Conservation (phyloP, 2,113 vertebrate genomes). For the Bufo bufo region DNA sequence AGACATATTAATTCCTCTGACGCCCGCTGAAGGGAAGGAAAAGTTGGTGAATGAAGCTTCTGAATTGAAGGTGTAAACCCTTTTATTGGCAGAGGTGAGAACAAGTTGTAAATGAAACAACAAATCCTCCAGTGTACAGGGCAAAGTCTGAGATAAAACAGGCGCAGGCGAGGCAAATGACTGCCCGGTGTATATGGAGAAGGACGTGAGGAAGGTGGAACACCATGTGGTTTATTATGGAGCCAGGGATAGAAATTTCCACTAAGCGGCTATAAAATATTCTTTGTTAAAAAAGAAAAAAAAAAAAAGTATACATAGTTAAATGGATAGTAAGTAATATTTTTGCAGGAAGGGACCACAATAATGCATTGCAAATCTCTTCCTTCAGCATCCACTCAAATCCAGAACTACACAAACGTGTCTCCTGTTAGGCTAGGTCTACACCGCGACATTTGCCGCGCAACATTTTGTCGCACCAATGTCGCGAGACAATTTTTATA, state of each 20-base stretch:
- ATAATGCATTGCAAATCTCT: too few species aligned
- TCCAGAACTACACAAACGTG: too few species aligned
- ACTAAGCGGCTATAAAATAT: neutral
- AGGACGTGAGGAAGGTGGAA: neutral
- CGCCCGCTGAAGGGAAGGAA: neutral
- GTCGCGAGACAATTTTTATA: too few species aligned
- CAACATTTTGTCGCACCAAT: too few species aligned
- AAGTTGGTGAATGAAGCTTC: neutral
- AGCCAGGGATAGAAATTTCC: neutral
- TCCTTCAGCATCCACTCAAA: too few species aligned
- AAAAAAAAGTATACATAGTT: neutral
- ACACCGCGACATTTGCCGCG: too few species aligned
- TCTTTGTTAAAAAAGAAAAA: neutral
- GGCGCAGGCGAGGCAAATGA: neutral
- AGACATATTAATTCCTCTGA: conserved; percentile 3
- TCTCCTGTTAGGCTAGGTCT: too few species aligned
- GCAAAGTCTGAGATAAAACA: neutral
- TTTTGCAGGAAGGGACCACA: too few species aligned
- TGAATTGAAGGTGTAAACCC: neutral
- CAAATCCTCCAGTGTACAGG: neutral
- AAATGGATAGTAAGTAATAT: too few species aligned
- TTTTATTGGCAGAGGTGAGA: conserved; percentile 13
- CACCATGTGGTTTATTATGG: neutral
- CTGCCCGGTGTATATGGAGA: neutral
- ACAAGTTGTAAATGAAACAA: conserved; percentile 6